Conservation (phyloP, 2,113 vertebrate genomes). For the Embiotoca jacksoni region DNA sequence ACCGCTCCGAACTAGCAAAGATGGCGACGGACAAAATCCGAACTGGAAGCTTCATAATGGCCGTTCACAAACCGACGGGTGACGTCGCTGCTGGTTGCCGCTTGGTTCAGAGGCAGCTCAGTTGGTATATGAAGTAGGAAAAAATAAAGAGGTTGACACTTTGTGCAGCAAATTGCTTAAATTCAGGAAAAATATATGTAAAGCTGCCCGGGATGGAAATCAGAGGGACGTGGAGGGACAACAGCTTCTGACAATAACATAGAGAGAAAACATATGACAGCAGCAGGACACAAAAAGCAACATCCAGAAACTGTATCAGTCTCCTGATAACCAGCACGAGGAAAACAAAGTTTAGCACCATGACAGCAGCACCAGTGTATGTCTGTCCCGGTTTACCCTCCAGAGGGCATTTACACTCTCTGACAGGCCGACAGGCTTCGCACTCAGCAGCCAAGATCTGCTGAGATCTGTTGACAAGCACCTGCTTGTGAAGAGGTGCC, state of each 20-base stretch:
- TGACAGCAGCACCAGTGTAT: background rate
- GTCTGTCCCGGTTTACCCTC: slow-evolving; percentile 25
- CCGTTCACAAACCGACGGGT: no score
- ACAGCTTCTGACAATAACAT: slow-evolving; percentile 47
- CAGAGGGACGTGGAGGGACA: slow-evolving; percentile 3
- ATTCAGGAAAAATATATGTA: slow-evolving; percentile 12
- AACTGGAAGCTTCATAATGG: no score
- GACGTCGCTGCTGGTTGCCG: no score
- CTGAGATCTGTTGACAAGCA: slow-evolving; percentile 58
- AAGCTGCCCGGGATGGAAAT: background rate
- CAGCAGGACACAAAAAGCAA: slow-evolving; percentile 5
- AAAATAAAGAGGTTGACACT: slow-evolving; percentile 18
- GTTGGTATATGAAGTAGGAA: background rate
- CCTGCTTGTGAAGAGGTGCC: slow-evolving; percentile 60
- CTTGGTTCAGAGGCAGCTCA: background rate
- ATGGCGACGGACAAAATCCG: no score
- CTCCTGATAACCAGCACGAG: slow-evolving; percentile 3
- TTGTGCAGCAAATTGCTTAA: background rate
- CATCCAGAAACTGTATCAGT: background rate
- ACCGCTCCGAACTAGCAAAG: no score
- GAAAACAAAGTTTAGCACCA: slow-evolving; percentile 8
- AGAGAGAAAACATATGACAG: slow-evolving; percentile 11
- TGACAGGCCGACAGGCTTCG: slow-evolving; percentile 41
- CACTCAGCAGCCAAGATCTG: slow-evolving; percentile 41
- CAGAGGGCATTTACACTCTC: slow-evolving; percentile 41